These are phyloP conservation scores for Sitta carolinensis DNA, from an alignment of 2,797 vertebrate species.

Conservation along the genomic window DNA sequence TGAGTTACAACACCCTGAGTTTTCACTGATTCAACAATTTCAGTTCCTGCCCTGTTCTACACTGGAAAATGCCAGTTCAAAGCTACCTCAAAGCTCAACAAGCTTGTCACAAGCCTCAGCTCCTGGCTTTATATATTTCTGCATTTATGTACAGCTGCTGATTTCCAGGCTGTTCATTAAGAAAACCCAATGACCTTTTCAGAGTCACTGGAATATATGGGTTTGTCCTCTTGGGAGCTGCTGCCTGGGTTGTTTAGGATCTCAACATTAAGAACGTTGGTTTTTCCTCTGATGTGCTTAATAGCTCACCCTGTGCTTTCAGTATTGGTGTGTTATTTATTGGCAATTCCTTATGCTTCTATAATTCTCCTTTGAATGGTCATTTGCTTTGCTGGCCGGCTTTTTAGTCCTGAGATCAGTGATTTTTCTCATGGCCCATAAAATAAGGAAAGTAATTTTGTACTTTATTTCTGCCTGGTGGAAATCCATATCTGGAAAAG, in stretches of 20 bases:
- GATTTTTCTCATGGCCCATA: slow-evolving; percentile 18
- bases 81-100: neutral
- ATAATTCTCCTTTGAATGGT: slow-evolving; percentile 43
- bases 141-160: neutral
- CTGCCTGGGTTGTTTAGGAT: slow-evolving; percentile 14
- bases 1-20: neutral
- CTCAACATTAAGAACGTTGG: neutral
- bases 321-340: neutral
- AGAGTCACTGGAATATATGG: neutral
- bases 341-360: neutral
- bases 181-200: neutral
- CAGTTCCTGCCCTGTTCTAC: neutral
- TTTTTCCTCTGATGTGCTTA: neutral
- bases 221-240: neutral
- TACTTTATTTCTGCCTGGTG: slow-evolving; percentile 22
- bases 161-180: neutral
- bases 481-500: neutral
- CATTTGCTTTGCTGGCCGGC: slow-evolving; percentile 32
- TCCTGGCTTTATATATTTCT: neutral
- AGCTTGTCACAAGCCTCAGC: neutral
- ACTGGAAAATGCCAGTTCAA: neutral
- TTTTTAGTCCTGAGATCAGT: slow-evolving; percentile 6
- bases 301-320: neutral
- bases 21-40: neutral
- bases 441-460: slow-evolving; percentile 13